Base-by-base conservation (phyloP, 2,113 vertebrate genomes). In the Oophaga pumilio region DNA sequence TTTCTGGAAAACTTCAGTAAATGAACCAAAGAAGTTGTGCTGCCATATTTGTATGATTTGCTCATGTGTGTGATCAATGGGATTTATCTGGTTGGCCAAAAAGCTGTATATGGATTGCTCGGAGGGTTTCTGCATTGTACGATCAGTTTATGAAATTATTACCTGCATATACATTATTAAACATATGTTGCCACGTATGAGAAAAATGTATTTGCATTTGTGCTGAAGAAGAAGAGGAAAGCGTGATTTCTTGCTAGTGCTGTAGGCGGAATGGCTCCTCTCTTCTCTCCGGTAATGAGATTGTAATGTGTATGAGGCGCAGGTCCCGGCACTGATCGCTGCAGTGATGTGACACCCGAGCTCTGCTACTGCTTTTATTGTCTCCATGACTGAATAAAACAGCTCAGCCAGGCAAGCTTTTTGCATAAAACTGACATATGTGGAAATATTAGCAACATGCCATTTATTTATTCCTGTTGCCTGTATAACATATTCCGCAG, bases 271-370 rank as follows among this genome's bases (percentile, higher is more conserved):
- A 76, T 76, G 26, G 52, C 24, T 73, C 60, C 53, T n/a, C 69
- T 20, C 22, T 74, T 76, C 68, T 28, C 33, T 56, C 60, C 7
- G 43, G 69, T 85, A 85, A 85, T 85, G 83, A 85, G 84, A 57
- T 76, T 85, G 56, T 85, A 62, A 76, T 85, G 84, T 60, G 53
- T 22, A 50, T 71, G 60, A 18, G 64, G 18, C 18, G 82, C 24
- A 69, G 66, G 43, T 49, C 15, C 24, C 60, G 28, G 82, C 20
- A 69, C 49, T 69, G 81, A n/a, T 69, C 81, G 26, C 33, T 77
- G 50, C 50, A 53, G 76, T n/a, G 22, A 56, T 24, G 50, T 53
- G 74, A 53, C 9, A 53, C 14, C 6, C 1, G 66, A 7, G 2
- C 52, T 12, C 15, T 56, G 18, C 24, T 77, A 56, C 9, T 56